Evolutionary conservation across 2,113 vertebrate species (phyloP).

Genomic region (Spea multiplicata): DNA sequence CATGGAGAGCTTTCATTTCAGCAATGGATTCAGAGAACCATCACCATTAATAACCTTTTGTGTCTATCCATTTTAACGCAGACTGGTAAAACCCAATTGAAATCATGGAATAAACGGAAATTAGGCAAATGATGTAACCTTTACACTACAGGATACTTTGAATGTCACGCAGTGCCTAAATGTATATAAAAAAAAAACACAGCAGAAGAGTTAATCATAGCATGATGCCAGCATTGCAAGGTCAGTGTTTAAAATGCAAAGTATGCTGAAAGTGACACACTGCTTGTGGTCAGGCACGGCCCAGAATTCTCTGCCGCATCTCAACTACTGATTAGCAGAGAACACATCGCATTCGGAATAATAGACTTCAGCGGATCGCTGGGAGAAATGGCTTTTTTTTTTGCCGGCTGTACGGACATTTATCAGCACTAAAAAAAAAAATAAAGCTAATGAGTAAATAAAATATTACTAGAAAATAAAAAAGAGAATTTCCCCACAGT

Average conservation of each 20-base stretch:
- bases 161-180: not conserved
- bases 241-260: conserved; percentile 5
- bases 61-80: not conserved
- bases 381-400: not conserved
- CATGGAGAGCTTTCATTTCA: not conserved
- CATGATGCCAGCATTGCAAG: not conserved
- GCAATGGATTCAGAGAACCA: not conserved
- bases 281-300: not conserved
- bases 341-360: not conserved
- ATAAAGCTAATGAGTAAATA: no score
- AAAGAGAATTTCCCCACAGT: no score
- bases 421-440: no score
- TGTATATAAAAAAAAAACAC: not conserved
- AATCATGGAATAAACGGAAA: not conserved
- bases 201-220: conserved; percentile 1
- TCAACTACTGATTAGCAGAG: not conserved
- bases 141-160: not conserved
- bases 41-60: not conserved
- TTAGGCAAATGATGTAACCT: not conserved
- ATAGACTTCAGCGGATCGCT: not conserved
- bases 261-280: conserved; percentile 1
- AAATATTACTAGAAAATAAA: no score
- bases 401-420: no score
- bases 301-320: not conserved
- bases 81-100: not conserved